Percentiles rank a stretch among this genome's conserved stretches.
These are phyloP conservation scores for Dendronephthya gigantea DNA, from an alignment of 64 coral and sea anemone genomes.

Conservation along the genomic window DNA sequence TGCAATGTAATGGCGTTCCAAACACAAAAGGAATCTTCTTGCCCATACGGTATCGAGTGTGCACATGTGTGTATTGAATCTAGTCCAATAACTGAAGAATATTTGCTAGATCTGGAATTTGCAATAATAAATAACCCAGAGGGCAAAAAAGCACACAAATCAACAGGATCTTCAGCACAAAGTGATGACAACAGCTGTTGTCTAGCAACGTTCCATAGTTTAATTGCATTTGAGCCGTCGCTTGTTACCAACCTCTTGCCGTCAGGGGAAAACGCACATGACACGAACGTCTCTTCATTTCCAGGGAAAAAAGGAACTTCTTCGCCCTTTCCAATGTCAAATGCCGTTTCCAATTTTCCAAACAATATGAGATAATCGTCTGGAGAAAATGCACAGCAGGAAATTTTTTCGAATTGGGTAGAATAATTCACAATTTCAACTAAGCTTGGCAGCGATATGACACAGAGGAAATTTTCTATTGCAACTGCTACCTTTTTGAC, in stretches of 20 bases:
- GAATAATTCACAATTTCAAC: neutral
- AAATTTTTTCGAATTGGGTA: neutral
- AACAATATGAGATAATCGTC: neutral
- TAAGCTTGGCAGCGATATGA: neutral
- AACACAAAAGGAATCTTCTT: neutral
- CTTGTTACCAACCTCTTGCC: neutral
- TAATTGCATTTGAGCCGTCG: neutral
- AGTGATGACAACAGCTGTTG: neutral
- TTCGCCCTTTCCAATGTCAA: neutral
- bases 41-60: too few relatives aligned
- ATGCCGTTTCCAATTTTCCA: neutral
- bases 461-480: neutral
- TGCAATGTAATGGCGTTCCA: neutral
- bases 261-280: neutral
- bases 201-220: neutral
- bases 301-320: neutral
- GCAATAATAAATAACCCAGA: neutral
- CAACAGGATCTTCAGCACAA: neutral
- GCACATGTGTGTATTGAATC: too few relatives aligned
- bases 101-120: too few relatives aligned
- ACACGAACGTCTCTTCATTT: neutral
- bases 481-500: neutral
- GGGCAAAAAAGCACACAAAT: neutral
- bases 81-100: too few relatives aligned
- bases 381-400: neutral